These are phyloP conservation scores for Scolopax rusticola DNA, from an alignment of 2,797 vertebrate genomes.

Conservation along the genomic window DNA sequence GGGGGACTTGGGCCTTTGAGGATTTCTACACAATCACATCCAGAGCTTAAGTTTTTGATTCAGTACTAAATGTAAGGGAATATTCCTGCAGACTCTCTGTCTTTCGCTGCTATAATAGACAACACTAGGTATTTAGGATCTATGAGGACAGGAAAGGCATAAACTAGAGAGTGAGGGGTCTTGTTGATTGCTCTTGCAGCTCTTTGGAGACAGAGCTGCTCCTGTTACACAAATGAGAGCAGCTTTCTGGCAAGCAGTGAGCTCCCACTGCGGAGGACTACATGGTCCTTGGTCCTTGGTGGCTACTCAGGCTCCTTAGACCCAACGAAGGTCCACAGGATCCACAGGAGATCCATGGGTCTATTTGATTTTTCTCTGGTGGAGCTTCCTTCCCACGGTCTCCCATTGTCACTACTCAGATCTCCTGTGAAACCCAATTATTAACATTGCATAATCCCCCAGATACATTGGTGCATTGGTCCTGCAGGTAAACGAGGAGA, in stretches of 20 bases:
- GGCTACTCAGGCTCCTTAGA: not conserved
- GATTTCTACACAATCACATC: not conserved
- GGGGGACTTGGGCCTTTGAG: not conserved
- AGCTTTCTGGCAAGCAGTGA: not conserved
- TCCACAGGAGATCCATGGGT: not conserved
- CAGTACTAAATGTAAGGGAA: not conserved
- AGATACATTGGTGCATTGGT: not conserved
- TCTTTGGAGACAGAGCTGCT: not conserved
- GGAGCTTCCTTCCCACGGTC: conserved; percentile 19
- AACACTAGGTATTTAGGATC: not conserved
- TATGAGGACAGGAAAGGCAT: not conserved
- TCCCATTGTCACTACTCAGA: not conserved
- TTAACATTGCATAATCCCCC: not conserved
- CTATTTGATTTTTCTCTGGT: not conserved
- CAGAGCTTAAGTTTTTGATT: not conserved
- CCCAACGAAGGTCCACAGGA: not conserved
- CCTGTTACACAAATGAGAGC: not conserved
- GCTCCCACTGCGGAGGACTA: not conserved
- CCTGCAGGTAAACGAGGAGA: conserved; percentile 9
- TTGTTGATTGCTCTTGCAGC: not conserved
- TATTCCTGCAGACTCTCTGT: not conserved
- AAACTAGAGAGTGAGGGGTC: not conserved
- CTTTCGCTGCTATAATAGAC: not conserved
- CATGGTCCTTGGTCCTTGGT: fast-evolving
- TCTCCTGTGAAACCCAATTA: conserved; percentile 19